These are phyloP conservation scores for Geococcyx californianus DNA, from an alignment of 2,113 vertebrate species.

Conservation along the genomic window DNA sequence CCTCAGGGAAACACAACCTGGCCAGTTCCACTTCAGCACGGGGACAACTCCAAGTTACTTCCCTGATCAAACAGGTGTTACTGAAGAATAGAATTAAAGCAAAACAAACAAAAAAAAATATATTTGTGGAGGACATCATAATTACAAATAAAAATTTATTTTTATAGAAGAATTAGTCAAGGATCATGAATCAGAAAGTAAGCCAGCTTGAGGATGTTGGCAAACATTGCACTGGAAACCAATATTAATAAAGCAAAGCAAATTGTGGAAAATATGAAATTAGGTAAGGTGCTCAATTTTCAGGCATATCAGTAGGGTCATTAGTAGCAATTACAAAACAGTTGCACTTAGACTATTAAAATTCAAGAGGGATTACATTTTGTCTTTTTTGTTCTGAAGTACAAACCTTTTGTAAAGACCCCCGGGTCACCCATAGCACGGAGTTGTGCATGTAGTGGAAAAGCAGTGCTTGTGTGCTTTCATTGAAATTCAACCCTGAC, in stretches of 20 bases:
- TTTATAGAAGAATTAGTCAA: not conserved
- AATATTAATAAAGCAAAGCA: not conserved
- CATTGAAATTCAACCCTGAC: not conserved
- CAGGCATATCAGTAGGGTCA: not conserved
- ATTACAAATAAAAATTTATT: constrained; percentile 42
- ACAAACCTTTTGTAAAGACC: not conserved
- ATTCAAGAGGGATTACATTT: not conserved
- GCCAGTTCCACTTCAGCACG: not conserved
- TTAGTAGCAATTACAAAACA: constrained; percentile 9
- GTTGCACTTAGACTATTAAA: not conserved
- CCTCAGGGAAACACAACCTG: accelerated
- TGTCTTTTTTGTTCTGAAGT: not conserved
- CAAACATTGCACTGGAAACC: not conserved
- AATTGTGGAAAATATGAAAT: not conserved
- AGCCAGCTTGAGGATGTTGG: not conserved
- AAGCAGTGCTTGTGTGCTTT: not conserved
- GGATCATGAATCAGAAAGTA: not conserved
- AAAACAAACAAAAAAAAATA: not conserved
- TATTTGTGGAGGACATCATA: not conserved
- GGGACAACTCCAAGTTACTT: not conserved
- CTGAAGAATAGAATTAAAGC: not conserved
- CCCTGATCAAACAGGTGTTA: not conserved
- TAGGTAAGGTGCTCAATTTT: constrained; percentile 28
- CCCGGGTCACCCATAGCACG: not conserved
- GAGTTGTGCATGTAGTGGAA: not conserved